Percentiles rank a stretch among this genome's conserved stretches.
Evolutionary conservation across 1,140 invertebrate species (phyloP).

Genomic region (Magallana angulata): DNA sequence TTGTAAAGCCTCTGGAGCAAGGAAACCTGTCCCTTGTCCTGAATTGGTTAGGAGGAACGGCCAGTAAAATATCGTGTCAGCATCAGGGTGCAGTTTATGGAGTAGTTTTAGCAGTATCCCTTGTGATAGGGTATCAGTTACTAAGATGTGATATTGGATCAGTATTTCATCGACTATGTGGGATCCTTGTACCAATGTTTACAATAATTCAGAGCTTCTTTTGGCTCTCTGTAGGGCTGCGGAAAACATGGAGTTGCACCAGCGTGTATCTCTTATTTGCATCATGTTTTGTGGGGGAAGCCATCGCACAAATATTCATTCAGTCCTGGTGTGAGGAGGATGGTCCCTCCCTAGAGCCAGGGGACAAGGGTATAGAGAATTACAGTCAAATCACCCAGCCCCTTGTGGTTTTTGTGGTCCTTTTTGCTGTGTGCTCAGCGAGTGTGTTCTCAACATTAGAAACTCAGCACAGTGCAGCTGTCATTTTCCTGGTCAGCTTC

Average conservation of each 20-base stretch:
- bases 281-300: conserved; percentile 77
- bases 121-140: conserved; percentile 71
- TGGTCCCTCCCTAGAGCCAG: conserved; percentile 26
- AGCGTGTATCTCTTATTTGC: conserved; percentile 79
- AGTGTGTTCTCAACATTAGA: conserved; percentile 78
- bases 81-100: conserved; percentile 72
- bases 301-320: conserved; percentile 72
- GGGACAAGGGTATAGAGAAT: conserved; percentile 46
- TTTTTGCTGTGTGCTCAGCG: conserved; percentile 72
- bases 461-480: conserved; percentile 73
- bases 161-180: conserved; percentile 75
- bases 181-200: conserved; percentile 77
- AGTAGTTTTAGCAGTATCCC: conserved; percentile 61
- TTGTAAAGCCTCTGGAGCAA: conserved; percentile 76
- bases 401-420: conserved; percentile 71
- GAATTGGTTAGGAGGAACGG: conserved; percentile 73
- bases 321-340: conserved; percentile 57
- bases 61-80: conserved; percentile 67
- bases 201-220: conserved; percentile 77
- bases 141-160: conserved; percentile 74
- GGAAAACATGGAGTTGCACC: conserved; percentile 77
- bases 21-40: conserved; percentile 71
- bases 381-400: conserved; percentile 69
- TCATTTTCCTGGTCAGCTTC: conserved; percentile 76
- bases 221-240: conserved; percentile 76